Base-by-base conservation (phyloP, 2,113 vertebrate species). In the Garra rufa region DNA sequence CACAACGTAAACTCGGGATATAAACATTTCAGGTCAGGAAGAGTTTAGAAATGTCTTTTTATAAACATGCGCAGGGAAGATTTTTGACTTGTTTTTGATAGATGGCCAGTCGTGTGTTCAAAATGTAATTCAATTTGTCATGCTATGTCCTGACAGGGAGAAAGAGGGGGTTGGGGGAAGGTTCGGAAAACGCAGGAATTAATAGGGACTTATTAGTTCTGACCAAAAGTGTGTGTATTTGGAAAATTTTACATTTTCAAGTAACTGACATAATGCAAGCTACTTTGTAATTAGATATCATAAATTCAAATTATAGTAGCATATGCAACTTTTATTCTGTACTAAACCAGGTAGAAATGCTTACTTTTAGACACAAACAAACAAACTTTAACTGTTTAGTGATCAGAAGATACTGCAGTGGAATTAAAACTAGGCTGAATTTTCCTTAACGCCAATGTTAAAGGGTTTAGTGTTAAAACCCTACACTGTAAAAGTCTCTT, bases 21-120 rank as follows among this genome's bases (percentile, higher is more conserved):
- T 90, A 92, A 93, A 92, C 90, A 91, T 73, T 84, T n/a, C 84
- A 84, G 92, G 91, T 92, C 93, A 87, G 77, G 83, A 75, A 76
- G 77, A 88, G 91, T 93, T 94, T 77, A 89, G 70, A 92, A 91
- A 89, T 89, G 82, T 89, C 85, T 87, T 88, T n/a, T 85, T 85
- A 88, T 92, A 92, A 92, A 92, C 92, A 89, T 57, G 61, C 70
- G 76, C 41, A 80, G 76, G 65, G 70, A 52, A 63, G 19, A 61
- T 85, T 85, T 80, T 50, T 85, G 67, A 63, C 82, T 73, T 76
- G 21, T 44, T 80, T 87, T 79, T 90, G 87, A 88, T 76, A 44
- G 67, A 88, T 88, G 83, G 83, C 34, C 86, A 89, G 86, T 87
- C 82, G 21, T 34, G 59, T 83, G 77, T 85, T 86, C 63, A 57